phyloP scores from a whole-genome alignment of 2,888 invertebrate genomes.

The Papilio gigon region DNA sequence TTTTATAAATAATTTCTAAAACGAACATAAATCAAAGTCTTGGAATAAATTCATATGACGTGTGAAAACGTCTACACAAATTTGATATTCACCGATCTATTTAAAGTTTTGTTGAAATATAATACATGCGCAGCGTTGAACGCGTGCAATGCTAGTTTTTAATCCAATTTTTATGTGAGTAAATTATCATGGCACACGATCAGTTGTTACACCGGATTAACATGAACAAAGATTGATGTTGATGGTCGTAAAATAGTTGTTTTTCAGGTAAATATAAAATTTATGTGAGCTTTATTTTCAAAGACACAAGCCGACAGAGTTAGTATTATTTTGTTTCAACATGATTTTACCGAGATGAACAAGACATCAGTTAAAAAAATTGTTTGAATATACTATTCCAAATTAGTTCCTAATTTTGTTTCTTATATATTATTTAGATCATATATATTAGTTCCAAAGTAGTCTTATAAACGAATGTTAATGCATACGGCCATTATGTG shows the following conservation, averaged over 20 bases:
- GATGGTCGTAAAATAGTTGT: slow-evolving; percentile 8
- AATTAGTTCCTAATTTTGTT: no score
- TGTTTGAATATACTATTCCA: no score
- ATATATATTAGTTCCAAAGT: no score
- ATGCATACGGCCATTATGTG: no score
- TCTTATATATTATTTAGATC: no score
- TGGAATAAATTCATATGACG: neutral
- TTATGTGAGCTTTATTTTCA: neutral
- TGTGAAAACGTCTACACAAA: neutral
- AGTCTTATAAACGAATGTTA: no score
- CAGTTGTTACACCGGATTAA: slow-evolving; percentile 53
- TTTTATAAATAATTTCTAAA: neutral
- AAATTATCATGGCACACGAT: no score
- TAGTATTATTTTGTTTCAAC: neutral
- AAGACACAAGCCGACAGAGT: neutral
- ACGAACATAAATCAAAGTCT: no score
- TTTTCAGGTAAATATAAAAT: slow-evolving; percentile 18
- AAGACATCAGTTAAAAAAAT: no score
- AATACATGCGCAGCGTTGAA: neutral
- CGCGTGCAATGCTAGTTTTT: neutral
- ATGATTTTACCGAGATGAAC: neutral
- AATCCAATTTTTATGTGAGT: slow-evolving; percentile 35
- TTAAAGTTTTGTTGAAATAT: neutral
- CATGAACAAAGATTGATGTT: slow-evolving; percentile 28
- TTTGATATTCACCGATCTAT: neutral